A percentile compares a stretch with the other conserved stretches of the same genome.
Evolutionary conservation across 2,888 invertebrate species (phyloP).

Genomic region (Tenthredo notha): DNA sequence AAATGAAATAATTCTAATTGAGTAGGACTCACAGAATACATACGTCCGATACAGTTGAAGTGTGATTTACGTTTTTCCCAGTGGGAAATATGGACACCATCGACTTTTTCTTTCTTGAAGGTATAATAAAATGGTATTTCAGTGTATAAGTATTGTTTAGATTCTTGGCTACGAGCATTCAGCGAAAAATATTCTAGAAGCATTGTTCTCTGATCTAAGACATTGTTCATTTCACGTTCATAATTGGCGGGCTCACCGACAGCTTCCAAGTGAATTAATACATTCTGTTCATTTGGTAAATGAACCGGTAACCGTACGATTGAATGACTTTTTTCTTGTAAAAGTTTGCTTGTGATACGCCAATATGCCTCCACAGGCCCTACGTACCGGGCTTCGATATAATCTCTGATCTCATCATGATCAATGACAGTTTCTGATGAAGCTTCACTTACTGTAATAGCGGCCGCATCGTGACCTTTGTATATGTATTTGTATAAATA

Average conservation of each 20-base stretch:
- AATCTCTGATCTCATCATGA: slow-evolving; percentile 61
- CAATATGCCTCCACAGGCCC: slow-evolving; percentile 61
- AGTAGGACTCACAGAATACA: slow-evolving; percentile 1
- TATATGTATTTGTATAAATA: slow-evolving; percentile 65
- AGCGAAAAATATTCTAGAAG: not conserved
- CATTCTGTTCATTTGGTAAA: slow-evolving; percentile 58
- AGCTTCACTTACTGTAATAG: slow-evolving; percentile 38
- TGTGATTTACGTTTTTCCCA: not conserved
- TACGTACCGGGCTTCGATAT: slow-evolving; percentile 60
- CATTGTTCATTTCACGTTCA: not conserved
- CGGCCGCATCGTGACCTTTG: slow-evolving; percentile 62
- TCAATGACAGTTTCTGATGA: not conserved
- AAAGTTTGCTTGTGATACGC: slow-evolving; percentile 59
- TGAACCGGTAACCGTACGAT: slow-evolving; percentile 58
- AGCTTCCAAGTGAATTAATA: slow-evolving; percentile 36
- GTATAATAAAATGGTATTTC: not conserved
- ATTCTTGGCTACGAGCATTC: slow-evolving; percentile 23
- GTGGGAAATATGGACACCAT: not conserved
- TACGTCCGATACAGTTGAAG: not conserved
- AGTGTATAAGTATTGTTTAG: slow-evolving; percentile 16
- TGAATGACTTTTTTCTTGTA: slow-evolving; percentile 60
- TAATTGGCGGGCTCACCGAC: not conserved
- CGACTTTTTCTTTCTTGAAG: not conserved
- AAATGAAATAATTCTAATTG: not conserved
- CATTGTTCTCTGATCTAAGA: slow-evolving; percentile 20